Evolutionary conservation across 2,888 invertebrate species (phyloP).

Genomic region (Ctena decussata): DNA sequence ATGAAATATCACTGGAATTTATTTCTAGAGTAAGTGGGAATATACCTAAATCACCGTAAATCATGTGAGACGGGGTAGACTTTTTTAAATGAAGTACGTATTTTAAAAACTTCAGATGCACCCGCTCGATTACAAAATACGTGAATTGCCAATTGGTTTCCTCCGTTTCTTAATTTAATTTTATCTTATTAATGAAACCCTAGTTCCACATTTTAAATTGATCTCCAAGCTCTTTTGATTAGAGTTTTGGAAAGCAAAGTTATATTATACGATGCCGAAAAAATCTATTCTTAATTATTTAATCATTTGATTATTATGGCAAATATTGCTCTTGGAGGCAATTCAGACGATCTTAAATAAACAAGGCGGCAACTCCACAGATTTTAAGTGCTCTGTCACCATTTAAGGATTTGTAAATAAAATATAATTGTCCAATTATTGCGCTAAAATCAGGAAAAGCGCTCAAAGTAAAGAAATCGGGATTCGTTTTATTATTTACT

Average conservation of each 20-base stretch:
- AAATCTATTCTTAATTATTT: background rate
- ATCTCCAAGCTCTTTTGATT: too few species aligned
- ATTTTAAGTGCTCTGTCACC: background rate
- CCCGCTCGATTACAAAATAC: too few species aligned
- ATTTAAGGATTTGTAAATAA: conserved; percentile 8
- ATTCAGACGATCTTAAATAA: background rate
- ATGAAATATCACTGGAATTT: too few species aligned
- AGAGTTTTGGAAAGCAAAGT: background rate
- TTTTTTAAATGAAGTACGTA: too few species aligned
- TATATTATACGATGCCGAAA: background rate
- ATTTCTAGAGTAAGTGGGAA: too few species aligned
- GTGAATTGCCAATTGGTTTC: too few species aligned
- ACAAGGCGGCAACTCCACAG: background rate
- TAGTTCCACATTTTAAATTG: too few species aligned
- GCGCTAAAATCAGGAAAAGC: background rate
- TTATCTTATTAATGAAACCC: too few species aligned
- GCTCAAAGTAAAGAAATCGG: conserved; percentile 2
- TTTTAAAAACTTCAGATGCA: too few species aligned
- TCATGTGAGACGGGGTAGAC: too few species aligned
- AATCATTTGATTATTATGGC: background rate
- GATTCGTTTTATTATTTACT: background rate
- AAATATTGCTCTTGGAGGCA: background rate
- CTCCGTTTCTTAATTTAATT: too few species aligned
- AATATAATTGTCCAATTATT: conserved; percentile 5
- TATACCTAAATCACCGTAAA: too few species aligned